Percentiles rank a stretch among this genome's conserved stretches.
Conservation (phyloP, 2,797 vertebrate species). For the Rhabdophis nuchalis region DNA sequence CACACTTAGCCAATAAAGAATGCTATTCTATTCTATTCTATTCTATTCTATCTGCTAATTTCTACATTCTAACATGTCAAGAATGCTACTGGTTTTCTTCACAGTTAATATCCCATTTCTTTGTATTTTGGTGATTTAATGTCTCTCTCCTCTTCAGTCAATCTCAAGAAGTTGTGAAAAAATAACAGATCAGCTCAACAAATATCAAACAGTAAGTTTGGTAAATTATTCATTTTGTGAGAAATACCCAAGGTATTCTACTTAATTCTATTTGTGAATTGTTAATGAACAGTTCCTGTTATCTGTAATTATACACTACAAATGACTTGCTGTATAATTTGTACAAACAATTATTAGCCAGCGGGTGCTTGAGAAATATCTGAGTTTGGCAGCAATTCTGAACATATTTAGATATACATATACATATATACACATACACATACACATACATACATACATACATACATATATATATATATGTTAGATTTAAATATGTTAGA, state of each 20-base stretch:
- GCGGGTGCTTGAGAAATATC: not conserved
- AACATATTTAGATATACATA: not conserved
- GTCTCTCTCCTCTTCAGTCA: not conserved
- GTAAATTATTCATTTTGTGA: constrained; percentile 23
- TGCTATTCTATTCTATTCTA: too few species aligned
- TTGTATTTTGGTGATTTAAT: not conserved
- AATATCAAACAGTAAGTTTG: constrained; percentile 7
- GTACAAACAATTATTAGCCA: constrained; percentile 28
- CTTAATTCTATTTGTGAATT: constrained; percentile 21
- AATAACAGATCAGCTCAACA: not conserved
- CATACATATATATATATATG: too few species aligned
- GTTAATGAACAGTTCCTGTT: constrained; percentile 14
- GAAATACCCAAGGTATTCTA: constrained; percentile 12
- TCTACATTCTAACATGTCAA: not conserved
- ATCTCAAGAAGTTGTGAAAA: not conserved
- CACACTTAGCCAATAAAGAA: too few species aligned
- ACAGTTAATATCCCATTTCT: not conserved
- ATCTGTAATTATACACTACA: constrained; percentile 22
- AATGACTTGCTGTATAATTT: constrained; percentile 23
- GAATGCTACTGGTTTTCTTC: not conserved
- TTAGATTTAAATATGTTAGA: too few species aligned
- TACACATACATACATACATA: too few species aligned
- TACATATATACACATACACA: too few species aligned
- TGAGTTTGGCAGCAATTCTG: not conserved
- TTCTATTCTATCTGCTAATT: too few species aligned